Evolutionary conservation across 2,888 invertebrate genomes (phyloP).

Genomic region (Ennomos erosarius): DNA sequence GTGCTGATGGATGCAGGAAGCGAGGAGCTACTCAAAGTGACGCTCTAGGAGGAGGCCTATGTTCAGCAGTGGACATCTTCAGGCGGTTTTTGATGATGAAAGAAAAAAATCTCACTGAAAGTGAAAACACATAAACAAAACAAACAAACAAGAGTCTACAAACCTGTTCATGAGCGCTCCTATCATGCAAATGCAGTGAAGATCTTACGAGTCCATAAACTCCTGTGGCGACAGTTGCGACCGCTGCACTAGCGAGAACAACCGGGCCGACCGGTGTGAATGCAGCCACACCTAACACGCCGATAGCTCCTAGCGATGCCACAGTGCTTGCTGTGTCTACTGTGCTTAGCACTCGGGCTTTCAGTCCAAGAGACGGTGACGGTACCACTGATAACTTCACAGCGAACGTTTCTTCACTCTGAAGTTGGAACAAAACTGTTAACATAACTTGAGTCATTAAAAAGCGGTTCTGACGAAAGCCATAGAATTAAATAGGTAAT

Average conservation of each 20-base stretch:
- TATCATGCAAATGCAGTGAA: conserved; percentile 75
- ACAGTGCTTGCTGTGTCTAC: conserved; percentile 74
- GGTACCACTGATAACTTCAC: conserved; percentile 73
- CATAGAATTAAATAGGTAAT: too few species aligned
- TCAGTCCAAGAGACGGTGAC: conserved; percentile 69
- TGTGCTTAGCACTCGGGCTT: conserved; percentile 69
- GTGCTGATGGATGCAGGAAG: too few species aligned
- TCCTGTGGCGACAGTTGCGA: conserved; percentile 77
- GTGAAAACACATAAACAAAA: too few species aligned
- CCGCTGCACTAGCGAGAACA: conserved; percentile 75
- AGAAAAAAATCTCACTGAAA: too few species aligned
- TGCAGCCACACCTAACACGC: conserved; percentile 79
- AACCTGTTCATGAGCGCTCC: conserved; percentile 82
- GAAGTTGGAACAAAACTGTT: conserved; percentile 17
- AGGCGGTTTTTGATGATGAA: too few species aligned
- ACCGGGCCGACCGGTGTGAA: conserved; percentile 81
- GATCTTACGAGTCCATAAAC: conserved; percentile 82
- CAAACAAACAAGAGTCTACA: too few species aligned
- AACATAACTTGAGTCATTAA: not conserved
- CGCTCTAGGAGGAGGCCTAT: too few species aligned
- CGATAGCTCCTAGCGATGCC: conserved; percentile 75
- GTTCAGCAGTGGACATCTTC: too few species aligned
- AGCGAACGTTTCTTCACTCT: conserved; percentile 68
- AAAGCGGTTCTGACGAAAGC: too few species aligned
- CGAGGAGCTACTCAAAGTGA: too few species aligned